These are phyloP conservation scores for Antrozous pallidus DNA, from an alignment of 2,797 vertebrate genomes.

Conservation along the genomic window DNA sequence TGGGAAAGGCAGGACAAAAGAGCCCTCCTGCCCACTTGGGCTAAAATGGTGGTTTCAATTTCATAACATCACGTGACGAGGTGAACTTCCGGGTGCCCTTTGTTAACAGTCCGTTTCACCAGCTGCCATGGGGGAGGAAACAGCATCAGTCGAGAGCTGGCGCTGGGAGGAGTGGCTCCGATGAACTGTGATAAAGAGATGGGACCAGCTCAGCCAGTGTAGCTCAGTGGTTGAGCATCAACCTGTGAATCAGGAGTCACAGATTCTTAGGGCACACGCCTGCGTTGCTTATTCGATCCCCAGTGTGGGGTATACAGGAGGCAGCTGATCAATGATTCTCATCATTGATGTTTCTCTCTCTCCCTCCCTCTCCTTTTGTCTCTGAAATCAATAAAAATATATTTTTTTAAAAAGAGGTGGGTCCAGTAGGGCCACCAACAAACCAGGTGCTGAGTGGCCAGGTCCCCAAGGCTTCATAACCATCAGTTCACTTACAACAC, in stretches of 20 bases:
- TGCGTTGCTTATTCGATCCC: too few relatives aligned
- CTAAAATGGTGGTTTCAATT: not conserved
- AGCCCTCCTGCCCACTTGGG: constrained; percentile 16
- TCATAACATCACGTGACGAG: not conserved
- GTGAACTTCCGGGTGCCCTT: not conserved
- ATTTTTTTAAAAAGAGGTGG: not conserved
- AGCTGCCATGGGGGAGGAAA: not conserved
- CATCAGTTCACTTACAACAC: not conserved
- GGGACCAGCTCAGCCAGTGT: too few relatives aligned
- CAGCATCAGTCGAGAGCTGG: not conserved
- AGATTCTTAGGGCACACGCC: too few relatives aligned
- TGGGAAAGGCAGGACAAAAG: not conserved
- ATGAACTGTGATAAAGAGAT: not conserved
- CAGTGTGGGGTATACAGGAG: too few relatives aligned
- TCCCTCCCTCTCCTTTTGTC: too few relatives aligned
- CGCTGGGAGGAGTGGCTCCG: not conserved
- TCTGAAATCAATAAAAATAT: too few relatives aligned
- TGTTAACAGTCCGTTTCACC: not conserved
- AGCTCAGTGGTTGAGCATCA: too few relatives aligned
- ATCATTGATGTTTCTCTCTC: too few relatives aligned
- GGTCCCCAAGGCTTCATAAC: not conserved
- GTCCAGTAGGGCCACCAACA: not conserved
- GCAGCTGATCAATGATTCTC: too few relatives aligned
- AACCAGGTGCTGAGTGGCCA: not conserved
- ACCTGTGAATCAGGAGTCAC: too few relatives aligned